Evolutionary conservation across 2,888 invertebrate genomes (phyloP).

Genomic region (Tachina lurida): DNA sequence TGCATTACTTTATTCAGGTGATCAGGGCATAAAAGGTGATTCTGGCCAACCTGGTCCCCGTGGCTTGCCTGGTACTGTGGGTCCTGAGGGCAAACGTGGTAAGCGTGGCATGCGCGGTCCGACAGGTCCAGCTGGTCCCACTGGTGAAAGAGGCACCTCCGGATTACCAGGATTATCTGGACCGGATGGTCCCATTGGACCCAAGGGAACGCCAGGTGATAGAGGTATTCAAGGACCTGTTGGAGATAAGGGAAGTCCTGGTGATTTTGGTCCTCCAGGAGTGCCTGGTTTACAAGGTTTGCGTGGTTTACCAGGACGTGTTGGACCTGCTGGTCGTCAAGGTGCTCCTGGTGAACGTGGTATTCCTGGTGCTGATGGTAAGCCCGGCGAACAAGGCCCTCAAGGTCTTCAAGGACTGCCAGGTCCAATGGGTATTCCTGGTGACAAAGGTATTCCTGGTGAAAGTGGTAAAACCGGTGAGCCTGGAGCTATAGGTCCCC

Average conservation of each 20-base stretch:
- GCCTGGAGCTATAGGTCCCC: conserved; percentile 88
- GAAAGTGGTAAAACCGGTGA: conserved; percentile 91
- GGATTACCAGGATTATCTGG: conserved; percentile 85
- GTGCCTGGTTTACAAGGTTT: conserved; percentile 85
- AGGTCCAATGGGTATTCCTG: conserved; percentile 89
- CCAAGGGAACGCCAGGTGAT: conserved; percentile 90
- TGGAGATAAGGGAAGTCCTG: conserved; percentile 86
- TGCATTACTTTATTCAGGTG: conserved; percentile 82
- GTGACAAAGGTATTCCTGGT: conserved; percentile 86
- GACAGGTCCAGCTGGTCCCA: conserved; percentile 87
- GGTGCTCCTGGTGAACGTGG: conserved; percentile 89
- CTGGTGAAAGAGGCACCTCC: conserved; percentile 85
- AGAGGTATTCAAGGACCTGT: conserved; percentile 87
- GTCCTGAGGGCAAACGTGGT: conserved; percentile 91
- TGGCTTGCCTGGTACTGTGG: conserved; percentile 89
- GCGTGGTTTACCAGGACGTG: conserved; percentile 87
- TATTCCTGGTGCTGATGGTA: conserved; percentile 92
- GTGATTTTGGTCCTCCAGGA: conserved; percentile 86
- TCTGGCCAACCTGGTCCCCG: conserved; percentile 88
- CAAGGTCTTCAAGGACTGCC: conserved; percentile 91
- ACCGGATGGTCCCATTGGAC: conserved; percentile 89
- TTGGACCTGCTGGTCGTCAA: conserved; percentile 88
- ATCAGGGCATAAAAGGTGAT: conserved; percentile 90
- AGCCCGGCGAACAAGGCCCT: conserved; percentile 91
- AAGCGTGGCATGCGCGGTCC: conserved; percentile 91